These are phyloP conservation scores for Psittacula derbiana DNA, from an alignment of 2,797 vertebrate genomes.

Conservation along the genomic window DNA sequence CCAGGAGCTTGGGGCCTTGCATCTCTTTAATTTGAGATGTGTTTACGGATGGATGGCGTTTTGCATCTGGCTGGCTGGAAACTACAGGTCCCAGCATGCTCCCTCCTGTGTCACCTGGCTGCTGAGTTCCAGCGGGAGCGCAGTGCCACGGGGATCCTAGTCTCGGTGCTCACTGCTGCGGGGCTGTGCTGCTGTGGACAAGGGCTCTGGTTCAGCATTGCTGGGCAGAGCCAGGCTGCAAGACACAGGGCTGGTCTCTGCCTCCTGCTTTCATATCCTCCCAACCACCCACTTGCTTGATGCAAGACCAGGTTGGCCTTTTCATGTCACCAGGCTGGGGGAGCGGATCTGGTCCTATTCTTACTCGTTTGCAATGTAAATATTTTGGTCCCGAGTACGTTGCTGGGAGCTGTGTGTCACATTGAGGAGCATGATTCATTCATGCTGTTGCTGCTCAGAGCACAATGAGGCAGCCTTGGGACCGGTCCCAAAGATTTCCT, in stretches of 20 bases:
- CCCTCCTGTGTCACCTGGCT: not conserved
- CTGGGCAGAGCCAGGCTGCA: not conserved
- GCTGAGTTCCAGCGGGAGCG: fast-evolving
- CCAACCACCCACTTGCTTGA: not conserved
- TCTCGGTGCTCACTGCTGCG: fast-evolving
- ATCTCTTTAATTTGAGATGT: not conserved
- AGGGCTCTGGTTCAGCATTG: not conserved
- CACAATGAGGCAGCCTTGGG: conserved; percentile 60
- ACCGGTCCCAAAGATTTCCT: conserved; percentile 44
- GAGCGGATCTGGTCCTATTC: conserved; percentile 21
- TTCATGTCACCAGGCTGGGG: not conserved
- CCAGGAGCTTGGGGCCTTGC: not conserved
- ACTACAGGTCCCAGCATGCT: conserved; percentile 58
- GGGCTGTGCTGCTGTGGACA: not conserved
- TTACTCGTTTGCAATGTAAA: conserved; percentile 33
- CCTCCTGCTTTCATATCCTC: not conserved
- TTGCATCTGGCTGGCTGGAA: conserved; percentile 25
- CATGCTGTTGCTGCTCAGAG: conserved; percentile 29
- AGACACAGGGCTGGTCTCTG: not conserved
- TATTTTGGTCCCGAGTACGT: conserved; percentile 39
- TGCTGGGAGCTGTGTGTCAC: conserved; percentile 59
- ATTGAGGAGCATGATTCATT: conserved; percentile 61
- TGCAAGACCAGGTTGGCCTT: not conserved
- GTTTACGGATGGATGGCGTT: not conserved
- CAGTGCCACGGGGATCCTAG: fast-evolving